Percentiles rank a stretch among this genome's conserved stretches.
Evolutionary conservation across 2,888 invertebrate genomes (phyloP).

Genomic region (Noctua comes): DNA sequence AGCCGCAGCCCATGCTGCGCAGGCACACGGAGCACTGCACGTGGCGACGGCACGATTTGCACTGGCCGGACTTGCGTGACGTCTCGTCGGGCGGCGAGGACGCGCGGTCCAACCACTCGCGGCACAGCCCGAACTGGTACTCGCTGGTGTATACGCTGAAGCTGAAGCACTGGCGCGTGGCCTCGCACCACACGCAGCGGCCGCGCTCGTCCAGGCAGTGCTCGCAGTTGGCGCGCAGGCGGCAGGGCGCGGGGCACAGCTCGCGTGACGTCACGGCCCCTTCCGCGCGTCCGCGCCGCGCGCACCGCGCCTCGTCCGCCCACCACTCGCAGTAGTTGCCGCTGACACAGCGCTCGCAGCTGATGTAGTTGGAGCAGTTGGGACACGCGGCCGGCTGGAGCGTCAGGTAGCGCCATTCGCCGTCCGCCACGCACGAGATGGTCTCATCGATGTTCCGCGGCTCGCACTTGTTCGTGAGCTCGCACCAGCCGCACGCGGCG

Average conservation of each 20-base stretch:
- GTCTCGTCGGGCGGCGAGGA: slow-evolving; percentile 86
- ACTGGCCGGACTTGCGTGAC: slow-evolving; percentile 91
- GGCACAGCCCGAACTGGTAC: slow-evolving; percentile 97
- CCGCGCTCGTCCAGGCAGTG: slow-evolving; percentile 96
- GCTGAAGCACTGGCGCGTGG: slow-evolving; percentile 97
- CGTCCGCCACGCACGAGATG: slow-evolving; percentile 88
- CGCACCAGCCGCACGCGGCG: slow-evolving; percentile 98
- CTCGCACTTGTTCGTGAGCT: slow-evolving; percentile 93
- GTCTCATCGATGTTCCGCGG: slow-evolving; percentile 92
- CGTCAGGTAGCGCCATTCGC: slow-evolving; percentile 95
- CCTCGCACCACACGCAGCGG: slow-evolving; percentile 98
- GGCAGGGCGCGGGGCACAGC: slow-evolving; percentile 95
- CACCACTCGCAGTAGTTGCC: slow-evolving; percentile 97
- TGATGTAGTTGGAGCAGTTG: slow-evolving; percentile 96
- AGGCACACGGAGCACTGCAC: slow-evolving; percentile 95
- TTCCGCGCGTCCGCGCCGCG: slow-evolving; percentile 91
- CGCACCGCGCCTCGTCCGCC: slow-evolving; percentile 96
- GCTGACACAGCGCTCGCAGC: slow-evolving; percentile 96
- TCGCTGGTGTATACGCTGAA: slow-evolving; percentile 99
- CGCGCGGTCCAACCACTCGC: slow-evolving; percentile 97
- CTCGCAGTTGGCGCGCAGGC: slow-evolving; percentile 93
- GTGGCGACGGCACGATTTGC: slow-evolving; percentile 94
- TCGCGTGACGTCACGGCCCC: slow-evolving; percentile 92
- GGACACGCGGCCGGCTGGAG: slow-evolving; percentile 95
- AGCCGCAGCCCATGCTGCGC: slow-evolving; percentile 96